These are phyloP conservation scores for Porites divaricata DNA, from an alignment of 92 coral and sea anemone genomes.

Conservation along the genomic window DNA sequence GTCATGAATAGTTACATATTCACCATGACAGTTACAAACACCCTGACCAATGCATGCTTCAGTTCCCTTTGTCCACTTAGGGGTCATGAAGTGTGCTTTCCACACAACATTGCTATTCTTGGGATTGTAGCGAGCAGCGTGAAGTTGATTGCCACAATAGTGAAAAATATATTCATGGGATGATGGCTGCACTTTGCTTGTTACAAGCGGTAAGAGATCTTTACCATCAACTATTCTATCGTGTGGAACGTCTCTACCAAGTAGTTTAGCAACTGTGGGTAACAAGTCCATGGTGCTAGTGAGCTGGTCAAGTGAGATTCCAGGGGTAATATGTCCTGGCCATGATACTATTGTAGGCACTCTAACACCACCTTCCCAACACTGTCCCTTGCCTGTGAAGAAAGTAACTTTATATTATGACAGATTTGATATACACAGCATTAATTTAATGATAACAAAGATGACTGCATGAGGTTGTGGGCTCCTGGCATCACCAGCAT, in stretches of 20 bases:
- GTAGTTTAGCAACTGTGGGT: slow-evolving; percentile 73
- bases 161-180: slow-evolving; percentile 88
- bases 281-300: slow-evolving; percentile 82
- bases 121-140: slow-evolving; percentile 90
- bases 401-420: background rate
- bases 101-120: slow-evolving; percentile 60
- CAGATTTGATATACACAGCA: too few relatives aligned
- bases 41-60: slow-evolving; percentile 50
- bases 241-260: slow-evolving; percentile 57
- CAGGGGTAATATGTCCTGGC: slow-evolving; percentile 73
- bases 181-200: slow-evolving; percentile 43
- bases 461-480: too few relatives aligned
- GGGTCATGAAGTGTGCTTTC: slow-evolving; percentile 88
- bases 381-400: slow-evolving; percentile 82
- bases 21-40: slow-evolving; percentile 65
- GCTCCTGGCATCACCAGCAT: too few relatives aligned
- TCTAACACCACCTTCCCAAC: slow-evolving; percentile 93
- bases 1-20: slow-evolving; percentile 53
- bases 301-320: slow-evolving; percentile 69
- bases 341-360: slow-evolving; percentile 86
- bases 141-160: slow-evolving; percentile 86
- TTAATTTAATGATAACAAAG: too few relatives aligned
- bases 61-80: slow-evolving; percentile 70
- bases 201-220: slow-evolving; percentile 73
- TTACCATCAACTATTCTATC: slow-evolving; percentile 88